Evolutionary conservation across 2,888 invertebrate genomes (phyloP).

Genomic region (Sepioteuthis lessoniana): DNA sequence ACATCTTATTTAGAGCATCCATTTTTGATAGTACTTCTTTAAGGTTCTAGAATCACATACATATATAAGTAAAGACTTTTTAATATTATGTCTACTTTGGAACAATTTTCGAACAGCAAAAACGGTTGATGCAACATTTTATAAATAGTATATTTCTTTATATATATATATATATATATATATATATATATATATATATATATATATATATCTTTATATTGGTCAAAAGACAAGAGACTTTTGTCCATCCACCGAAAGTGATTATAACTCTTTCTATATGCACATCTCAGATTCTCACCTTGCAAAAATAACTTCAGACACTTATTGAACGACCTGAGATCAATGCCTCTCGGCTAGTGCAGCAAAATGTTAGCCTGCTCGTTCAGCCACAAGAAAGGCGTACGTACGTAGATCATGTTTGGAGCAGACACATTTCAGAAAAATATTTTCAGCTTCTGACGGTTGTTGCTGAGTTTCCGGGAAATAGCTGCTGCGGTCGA

Average conservation of each 20-base stretch:
- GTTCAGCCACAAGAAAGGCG: background rate
- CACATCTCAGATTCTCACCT: background rate
- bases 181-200: no score
- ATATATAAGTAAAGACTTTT: no score
- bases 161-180: no score
- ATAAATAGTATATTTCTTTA: no score
- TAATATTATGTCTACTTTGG: no score
- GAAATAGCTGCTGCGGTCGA: background rate
- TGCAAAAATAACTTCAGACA: conserved; percentile 21
- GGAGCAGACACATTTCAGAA: background rate
- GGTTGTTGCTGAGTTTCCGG: background rate
- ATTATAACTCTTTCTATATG: background rate
- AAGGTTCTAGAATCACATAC: no score
- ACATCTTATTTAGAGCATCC: no score
- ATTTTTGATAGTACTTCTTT: no score
- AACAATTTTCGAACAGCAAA: no score
- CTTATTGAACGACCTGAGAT: background rate
- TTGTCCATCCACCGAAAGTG: background rate
- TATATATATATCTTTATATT: background rate
- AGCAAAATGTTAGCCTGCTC: background rate
- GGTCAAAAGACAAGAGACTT: background rate
- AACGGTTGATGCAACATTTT: no score
- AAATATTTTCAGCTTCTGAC: background rate
- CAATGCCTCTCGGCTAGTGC: background rate
- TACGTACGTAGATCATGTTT: background rate